phyloP scores from a whole-genome alignment of 1,140 invertebrate species.

The Tigriopus japonicus region DNA sequence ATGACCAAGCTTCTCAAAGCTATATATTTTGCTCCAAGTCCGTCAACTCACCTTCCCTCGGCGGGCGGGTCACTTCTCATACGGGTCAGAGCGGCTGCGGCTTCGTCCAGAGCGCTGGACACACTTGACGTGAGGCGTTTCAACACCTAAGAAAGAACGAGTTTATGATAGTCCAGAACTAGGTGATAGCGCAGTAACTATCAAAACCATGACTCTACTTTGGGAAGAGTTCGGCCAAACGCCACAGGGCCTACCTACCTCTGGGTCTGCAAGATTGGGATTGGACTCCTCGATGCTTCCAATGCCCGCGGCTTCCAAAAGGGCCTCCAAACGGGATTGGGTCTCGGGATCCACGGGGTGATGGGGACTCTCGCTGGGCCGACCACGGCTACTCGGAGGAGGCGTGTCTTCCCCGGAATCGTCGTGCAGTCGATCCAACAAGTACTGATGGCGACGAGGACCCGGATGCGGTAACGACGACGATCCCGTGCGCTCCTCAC shows the following conservation, averaged over 20 bases:
- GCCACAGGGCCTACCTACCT: constrained; percentile 29
- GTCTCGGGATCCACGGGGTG: constrained; percentile 65
- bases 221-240: neutral
- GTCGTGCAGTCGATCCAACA: too few species aligned
- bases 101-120: constrained; percentile 62
- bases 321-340: constrained; percentile 62
- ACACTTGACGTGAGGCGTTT: constrained; percentile 55
- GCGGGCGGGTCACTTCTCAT: constrained; percentile 61
- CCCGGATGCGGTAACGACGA: too few species aligned
- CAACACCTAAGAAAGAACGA: constrained; percentile 43
- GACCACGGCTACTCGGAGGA: neutral
- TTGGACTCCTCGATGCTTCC: constrained; percentile 44
- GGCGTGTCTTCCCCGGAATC: too few species aligned
- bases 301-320: constrained; percentile 69
- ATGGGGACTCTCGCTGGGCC: constrained; percentile 23
- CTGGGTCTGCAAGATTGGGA: constrained; percentile 27
- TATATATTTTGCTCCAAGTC: too few species aligned
- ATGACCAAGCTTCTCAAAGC: too few species aligned
- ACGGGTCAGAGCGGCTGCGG: constrained; percentile 75
- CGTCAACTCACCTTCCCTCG: constrained; percentile 15
- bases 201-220: too few species aligned
- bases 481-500: too few species aligned
- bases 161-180: too few species aligned
- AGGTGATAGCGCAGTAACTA: too few species aligned
- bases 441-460: too few species aligned